A percentile compares a stretch with the other conserved stretches of the same genome.
Conservation (phyloP, 2,797 vertebrate species). For the Halcyon leucocephala region DNA sequence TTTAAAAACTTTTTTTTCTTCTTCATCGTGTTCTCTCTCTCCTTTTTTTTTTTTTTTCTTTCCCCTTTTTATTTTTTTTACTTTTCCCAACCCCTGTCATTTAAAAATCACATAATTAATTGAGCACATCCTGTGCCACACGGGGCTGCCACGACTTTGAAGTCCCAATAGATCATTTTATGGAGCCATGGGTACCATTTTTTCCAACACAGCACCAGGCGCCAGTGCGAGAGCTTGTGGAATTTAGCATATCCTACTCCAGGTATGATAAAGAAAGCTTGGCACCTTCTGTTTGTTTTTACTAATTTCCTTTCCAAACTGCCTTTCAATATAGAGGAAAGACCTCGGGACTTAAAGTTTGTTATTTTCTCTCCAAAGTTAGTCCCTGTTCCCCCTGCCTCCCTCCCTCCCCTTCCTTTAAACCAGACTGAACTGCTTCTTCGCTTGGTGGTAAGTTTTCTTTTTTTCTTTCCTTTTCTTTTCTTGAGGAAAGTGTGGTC, state of each 20-base stretch:
- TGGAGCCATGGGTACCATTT: constrained; percentile 78
- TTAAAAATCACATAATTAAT: constrained; percentile 86
- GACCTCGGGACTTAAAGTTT: constrained; percentile 73
- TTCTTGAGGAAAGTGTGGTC: constrained; percentile 58
- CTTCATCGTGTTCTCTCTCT: not conserved
- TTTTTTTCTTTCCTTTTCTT: constrained; percentile 46
- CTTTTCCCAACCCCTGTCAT: constrained; percentile 82
- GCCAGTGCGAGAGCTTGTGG: constrained; percentile 72
- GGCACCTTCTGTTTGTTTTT: constrained; percentile 81
- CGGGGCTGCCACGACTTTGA: constrained; percentile 81
- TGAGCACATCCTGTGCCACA: constrained; percentile 85
- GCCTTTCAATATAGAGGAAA: constrained; percentile 80
- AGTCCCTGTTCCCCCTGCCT: constrained; percentile 67
- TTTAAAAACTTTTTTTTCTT: constrained; percentile 67
- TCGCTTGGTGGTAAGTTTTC: constrained; percentile 72
- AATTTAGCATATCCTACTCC: constrained; percentile 76
- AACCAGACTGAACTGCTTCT: constrained; percentile 78
- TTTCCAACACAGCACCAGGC: constrained; percentile 71
- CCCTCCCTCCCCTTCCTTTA: constrained; percentile 55
- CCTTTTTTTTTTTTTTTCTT: not conserved
- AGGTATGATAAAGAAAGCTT: constrained; percentile 83
- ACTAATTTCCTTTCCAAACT: constrained; percentile 81
- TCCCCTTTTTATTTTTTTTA: constrained; percentile 66
- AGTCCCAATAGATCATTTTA: constrained; percentile 83
- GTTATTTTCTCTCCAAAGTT: constrained; percentile 78